phyloP scores from a whole-genome alignment of 1,140 invertebrate genomes.

The Anastatus disparis region DNA sequence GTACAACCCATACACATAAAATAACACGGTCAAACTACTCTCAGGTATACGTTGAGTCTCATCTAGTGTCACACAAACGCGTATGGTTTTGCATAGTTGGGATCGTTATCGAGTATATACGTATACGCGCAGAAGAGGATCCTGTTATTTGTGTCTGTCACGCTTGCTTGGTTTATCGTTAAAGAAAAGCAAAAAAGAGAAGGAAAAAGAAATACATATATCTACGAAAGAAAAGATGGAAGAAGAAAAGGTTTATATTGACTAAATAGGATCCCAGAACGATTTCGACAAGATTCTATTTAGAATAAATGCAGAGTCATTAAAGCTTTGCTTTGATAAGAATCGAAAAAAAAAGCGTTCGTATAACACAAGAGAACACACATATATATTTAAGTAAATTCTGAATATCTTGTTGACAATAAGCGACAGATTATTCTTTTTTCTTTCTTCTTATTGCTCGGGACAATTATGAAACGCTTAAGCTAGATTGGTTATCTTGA shows the following conservation, averaged over 20 bases:
- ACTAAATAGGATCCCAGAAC: constrained; percentile 28
- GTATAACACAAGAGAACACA: not conserved
- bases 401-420: constrained; percentile 4
- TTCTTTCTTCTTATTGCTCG: not conserved
- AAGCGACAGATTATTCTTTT: too few relatives aligned
- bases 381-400: constrained; percentile 31
- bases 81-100: constrained; percentile 41
- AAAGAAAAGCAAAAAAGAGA: too few relatives aligned
- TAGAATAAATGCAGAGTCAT: constrained; percentile 36
- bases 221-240: constrained; percentile 15
- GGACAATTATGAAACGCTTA: constrained; percentile 12
- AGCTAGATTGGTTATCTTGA: not conserved
- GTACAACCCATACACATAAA: too few relatives aligned
- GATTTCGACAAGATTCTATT: constrained; percentile 30
- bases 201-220: constrained; percentile 29
- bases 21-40: constrained; percentile 32
- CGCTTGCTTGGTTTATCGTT: too few relatives aligned
- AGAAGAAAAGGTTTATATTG: constrained; percentile 22
- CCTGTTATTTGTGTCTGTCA: constrained; percentile 39
- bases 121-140: too few relatives aligned
- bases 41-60: constrained; percentile 38
- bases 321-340: constrained; percentile 16
- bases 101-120: constrained; percentile 40
- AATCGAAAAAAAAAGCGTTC: too few relatives aligned
- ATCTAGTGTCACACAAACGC: constrained; percentile 37